These are phyloP conservation scores for Apamea epomidion DNA, from an alignment of 2,888 invertebrate genomes.

Conservation along the genomic window DNA sequence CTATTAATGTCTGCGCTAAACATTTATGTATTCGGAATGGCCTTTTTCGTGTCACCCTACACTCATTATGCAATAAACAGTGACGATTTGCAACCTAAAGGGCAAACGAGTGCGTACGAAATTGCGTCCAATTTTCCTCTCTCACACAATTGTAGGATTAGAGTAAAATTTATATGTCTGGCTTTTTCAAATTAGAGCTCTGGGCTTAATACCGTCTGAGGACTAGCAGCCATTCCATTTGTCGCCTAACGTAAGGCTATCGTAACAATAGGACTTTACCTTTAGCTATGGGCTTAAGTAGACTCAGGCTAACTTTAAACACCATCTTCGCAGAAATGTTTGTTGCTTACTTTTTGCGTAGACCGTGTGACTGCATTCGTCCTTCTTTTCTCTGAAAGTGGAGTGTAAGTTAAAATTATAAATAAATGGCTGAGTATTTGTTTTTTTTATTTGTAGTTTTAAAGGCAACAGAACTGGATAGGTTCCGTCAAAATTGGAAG, in stretches of 20 bases:
- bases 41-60: conserved; percentile 74
- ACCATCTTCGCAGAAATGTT: conserved; percentile 56
- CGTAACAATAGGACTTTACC: conserved; percentile 74
- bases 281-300: conserved; percentile 59
- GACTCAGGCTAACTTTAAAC: conserved; percentile 50
- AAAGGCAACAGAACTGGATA: background rate
- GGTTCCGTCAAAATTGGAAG: background rate
- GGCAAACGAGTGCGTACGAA: conserved; percentile 80
- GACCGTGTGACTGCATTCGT: conserved; percentile 36
- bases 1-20: conserved; percentile 66
- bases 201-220: conserved; percentile 83
- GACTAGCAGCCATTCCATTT: conserved; percentile 79
- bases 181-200: conserved; percentile 88
- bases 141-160: conserved; percentile 88
- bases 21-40: conserved; percentile 71
- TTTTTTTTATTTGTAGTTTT: background rate
- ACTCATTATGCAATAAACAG: conserved; percentile 83
- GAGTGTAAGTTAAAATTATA: background rate
- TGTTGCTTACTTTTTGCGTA: conserved; percentile 40
- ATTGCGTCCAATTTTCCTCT: conserved; percentile 86
- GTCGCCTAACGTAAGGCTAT: conserved; percentile 76
- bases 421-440: background rate
- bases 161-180: conserved; percentile 88
- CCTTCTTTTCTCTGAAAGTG: conserved; percentile 6
- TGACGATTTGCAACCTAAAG: conserved; percentile 84